A percentile compares a stretch with the other conserved stretches of the same genome.
Conservation (phyloP, 2,113 vertebrate genomes). For the Gila orcuttii region DNA sequence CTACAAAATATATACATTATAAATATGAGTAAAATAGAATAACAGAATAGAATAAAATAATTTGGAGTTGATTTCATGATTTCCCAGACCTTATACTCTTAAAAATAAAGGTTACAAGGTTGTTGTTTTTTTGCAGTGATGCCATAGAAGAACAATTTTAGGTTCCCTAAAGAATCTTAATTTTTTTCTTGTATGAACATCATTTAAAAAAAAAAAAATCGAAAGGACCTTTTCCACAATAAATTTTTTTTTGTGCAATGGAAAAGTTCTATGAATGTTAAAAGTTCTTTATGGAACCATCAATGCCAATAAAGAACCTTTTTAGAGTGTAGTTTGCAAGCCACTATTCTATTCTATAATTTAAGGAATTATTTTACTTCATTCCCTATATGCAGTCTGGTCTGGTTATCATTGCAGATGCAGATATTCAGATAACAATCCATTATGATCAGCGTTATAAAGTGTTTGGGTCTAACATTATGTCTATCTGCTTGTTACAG, state of each 20-base stretch:
- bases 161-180: too few species aligned
- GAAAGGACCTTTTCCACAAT: too few species aligned
- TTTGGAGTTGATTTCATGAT: too few species aligned
- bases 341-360: neutral
- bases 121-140: neutral
- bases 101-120: too few species aligned
- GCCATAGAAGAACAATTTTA: too few species aligned
- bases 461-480: constrained; percentile 1
- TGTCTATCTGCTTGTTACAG: constrained; percentile 30
- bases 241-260: too few species aligned
- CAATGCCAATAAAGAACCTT: too few species aligned
- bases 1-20: neutral
- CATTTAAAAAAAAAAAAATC: too few species aligned
- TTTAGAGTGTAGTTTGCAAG: neutral
- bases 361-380: neutral
- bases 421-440: constrained; percentile 18
- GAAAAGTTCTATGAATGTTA: too few species aligned
- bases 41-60: neutral
- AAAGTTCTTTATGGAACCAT: too few species aligned
- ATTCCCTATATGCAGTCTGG: neutral
- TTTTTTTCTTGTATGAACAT: too few species aligned
- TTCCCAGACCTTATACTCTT: too few species aligned
- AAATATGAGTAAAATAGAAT: neutral
- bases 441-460: constrained; percentile 23
- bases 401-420: neutral